These are phyloP conservation scores for Leptinotarsa texana DNA, from an alignment of 1,140 invertebrate species.

Conservation along the genomic window DNA sequence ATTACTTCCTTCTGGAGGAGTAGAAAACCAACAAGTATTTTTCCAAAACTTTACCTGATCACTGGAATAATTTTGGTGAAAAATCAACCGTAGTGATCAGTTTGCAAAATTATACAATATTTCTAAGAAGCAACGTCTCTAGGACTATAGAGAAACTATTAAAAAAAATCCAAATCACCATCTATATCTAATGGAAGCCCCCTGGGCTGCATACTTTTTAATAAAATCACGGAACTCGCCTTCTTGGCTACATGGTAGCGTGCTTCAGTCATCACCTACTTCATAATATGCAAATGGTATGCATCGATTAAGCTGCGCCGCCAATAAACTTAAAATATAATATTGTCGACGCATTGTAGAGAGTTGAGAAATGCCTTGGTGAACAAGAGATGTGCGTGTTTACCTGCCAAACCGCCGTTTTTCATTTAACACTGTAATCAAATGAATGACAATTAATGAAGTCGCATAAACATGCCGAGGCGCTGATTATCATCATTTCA, in stretches of 20 bases:
- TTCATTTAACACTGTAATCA: slow-evolving; percentile 19
- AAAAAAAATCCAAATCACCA: not conserved
- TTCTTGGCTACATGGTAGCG: not conserved
- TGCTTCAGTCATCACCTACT: slow-evolving; percentile 16
- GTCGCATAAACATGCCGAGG: slow-evolving; percentile 23
- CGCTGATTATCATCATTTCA: slow-evolving; percentile 24
- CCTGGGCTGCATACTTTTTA: not conserved
- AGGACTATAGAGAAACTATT: too few relatives aligned
- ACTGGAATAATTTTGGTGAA: too few relatives aligned
- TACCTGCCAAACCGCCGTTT: slow-evolving; percentile 18
- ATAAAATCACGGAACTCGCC: not conserved
- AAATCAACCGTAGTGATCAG: too few relatives aligned
- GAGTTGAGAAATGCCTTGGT: slow-evolving; percentile 11
- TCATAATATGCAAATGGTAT: slow-evolving; percentile 11
- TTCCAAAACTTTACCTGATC: too few relatives aligned
- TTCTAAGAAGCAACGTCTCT: too few relatives aligned
- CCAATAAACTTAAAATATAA: slow-evolving; percentile 4
- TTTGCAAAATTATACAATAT: too few relatives aligned
- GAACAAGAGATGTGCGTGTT: slow-evolving; percentile 12
- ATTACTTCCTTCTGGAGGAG: too few relatives aligned
- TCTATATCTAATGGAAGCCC: not conserved
- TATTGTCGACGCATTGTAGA: not conserved
- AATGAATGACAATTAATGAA: slow-evolving; percentile 28
- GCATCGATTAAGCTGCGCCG: slow-evolving; percentile 4
- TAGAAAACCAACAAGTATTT: too few relatives aligned